Base-by-base conservation (phyloP, 2,797 vertebrate genomes). In the Danio choprae region DNA sequence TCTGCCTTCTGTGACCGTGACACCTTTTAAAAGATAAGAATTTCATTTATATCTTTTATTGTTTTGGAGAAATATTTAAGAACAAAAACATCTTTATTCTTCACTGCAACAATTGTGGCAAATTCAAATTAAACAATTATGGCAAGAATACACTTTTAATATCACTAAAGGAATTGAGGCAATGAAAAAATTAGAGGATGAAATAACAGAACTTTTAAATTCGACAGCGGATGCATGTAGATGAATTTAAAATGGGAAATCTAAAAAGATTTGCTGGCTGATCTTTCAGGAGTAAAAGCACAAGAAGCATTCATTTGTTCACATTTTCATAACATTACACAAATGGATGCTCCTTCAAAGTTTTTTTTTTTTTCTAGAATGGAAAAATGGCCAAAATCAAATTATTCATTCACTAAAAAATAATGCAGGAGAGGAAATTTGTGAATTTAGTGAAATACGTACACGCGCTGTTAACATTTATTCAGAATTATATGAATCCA, bases 91-190 rank as follows among this genome's bases (percentile, higher is more conserved):
- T 1, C 6, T 50, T 2, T 64, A 63, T 63, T 16, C 12, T 6
- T 64, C 60, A 7, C 13, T 76, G 5, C 74, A 76, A 12, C 74
- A 76, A 15, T 65, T n/a, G n/a, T n/a, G n/a, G 41, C 36, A 4
- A 62, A 48, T 15, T 40, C 22, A 2, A 60, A 78, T 78, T 16
- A 41, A 78, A 43, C 41, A 70, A 2, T 15, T 70, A 0, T 55
- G 48, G 22, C 50, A 77, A 36, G 55, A 79, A 22, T 60, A 71
- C n/a, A 53, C 29, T 80, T 8, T 73, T 13, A 72, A 58, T 79
- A 67, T n/a, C 15, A 79, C 77, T 51, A 71, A 38, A 6, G 41
- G 36, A 4, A 62, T 48, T 10, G 22, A 7, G 6, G 59, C 58
- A 59, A 36, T 59, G 58, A 60, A 60, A 1, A 6, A 8, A 1